Evolutionary conservation across 2,888 invertebrate genomes (phyloP), one percentile per base, ranked within the genome.

Genomic region (Dynastes tityus): DNA sequence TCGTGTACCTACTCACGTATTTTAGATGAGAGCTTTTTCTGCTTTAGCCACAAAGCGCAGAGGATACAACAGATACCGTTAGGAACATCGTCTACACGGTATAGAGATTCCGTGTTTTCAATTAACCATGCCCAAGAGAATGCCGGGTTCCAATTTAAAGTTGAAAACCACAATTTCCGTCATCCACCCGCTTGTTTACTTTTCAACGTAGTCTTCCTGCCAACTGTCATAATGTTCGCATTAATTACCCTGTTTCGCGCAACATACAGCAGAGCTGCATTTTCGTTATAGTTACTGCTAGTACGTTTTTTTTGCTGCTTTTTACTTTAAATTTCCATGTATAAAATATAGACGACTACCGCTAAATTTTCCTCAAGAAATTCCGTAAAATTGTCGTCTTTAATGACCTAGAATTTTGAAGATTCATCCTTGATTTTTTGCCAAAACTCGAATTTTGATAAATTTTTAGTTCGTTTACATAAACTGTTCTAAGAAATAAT

Each of bases 91-190:
- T 51, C 55, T 22, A 58, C 49, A n/a, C 68, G 22, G n/a, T 51
- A 51, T 68, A 51, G 27, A 51, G 27, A 68, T 68, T 51, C 68
- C 53, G 5, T 68, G 68, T 68, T 68, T 68, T 29, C 68, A 68
- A 68, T 68, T 68, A 51, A 63, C 49, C 27, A 49, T 49, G 27
- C 51, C 68, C 68, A 49, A 68, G 51, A 2, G 68, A 68, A 68
- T 27, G 49, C 13, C 29, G 51, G 29, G 51, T 68, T 68, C 49
- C 68, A 49, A 49, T 68, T 68, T 51, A 29, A 68, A 68, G 68
- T 68, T 68, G 51, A 68, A 68, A 68, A 68, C 68, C 68, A 6
- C 51, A 68, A 68, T 51, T 68, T 68, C 68, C 68, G 68, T 68
- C 49, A 51, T 9, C 51, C 68, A 29, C 27, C 49, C n/a, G 49